Conservation (phyloP, 2,888 invertebrate genomes). For the Tetrapedia diversipes region DNA sequence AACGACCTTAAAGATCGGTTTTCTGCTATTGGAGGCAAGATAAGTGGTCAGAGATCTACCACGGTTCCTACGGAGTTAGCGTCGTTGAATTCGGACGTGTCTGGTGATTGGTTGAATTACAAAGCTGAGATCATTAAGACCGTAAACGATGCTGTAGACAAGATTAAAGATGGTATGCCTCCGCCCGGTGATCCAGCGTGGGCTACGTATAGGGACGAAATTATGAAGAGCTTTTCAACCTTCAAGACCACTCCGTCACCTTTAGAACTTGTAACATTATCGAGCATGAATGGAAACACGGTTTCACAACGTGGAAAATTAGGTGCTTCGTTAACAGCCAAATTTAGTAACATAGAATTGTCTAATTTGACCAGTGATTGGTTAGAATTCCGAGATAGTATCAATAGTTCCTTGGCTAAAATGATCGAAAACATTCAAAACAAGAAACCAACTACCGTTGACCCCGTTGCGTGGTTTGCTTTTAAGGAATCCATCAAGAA, state of each 20-base stretch:
- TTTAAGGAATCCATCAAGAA: slow-evolving; percentile 56
- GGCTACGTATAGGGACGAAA: slow-evolving; percentile 51
- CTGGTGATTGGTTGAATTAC: slow-evolving; percentile 48
- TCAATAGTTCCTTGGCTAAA: slow-evolving; percentile 56
- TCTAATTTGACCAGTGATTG: slow-evolving; percentile 54
- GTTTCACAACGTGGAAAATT: neutral
- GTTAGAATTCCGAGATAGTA: slow-evolving; percentile 51
- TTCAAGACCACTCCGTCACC: slow-evolving; percentile 15
- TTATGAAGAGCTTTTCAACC: slow-evolving; percentile 47
- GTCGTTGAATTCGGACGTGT: neutral
- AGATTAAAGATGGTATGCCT: slow-evolving; percentile 56
- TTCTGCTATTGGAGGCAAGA: slow-evolving; percentile 24
- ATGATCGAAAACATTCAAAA: slow-evolving; percentile 52
- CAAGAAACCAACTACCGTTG: slow-evolving; percentile 51
- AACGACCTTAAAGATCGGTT: slow-evolving; percentile 45
- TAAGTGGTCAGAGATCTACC: slow-evolving; percentile 3
- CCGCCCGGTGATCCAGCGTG: slow-evolving; percentile 60
- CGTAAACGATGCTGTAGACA: slow-evolving; percentile 49
- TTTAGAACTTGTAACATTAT: neutral
- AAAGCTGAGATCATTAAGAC: slow-evolving; percentile 54
- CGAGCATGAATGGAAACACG: neutral
- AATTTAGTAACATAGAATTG: slow-evolving; percentile 25
- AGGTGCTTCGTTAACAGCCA: neutral
- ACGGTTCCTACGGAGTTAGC: slow-evolving; percentile 20
- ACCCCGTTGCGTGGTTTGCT: slow-evolving; percentile 59